phyloP scores from a whole-genome alignment of 2,888 invertebrate species.

The Drosophila hamatofila region DNA sequence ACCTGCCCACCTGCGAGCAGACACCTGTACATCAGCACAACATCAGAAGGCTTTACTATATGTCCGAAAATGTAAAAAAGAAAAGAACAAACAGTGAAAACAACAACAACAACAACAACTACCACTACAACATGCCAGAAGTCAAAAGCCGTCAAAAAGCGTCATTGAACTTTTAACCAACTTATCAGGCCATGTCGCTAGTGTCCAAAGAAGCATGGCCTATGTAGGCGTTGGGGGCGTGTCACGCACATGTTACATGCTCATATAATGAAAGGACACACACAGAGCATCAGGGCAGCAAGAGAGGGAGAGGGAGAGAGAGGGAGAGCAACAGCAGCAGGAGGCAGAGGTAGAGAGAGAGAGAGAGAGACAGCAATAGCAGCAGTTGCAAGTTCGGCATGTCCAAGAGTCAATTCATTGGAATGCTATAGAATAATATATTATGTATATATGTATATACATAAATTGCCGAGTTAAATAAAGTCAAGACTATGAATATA shows the following conservation, averaged over 20 bases:
- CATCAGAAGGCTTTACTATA: slow-evolving; percentile 52
- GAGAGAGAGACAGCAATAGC: no score
- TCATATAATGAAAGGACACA: slow-evolving; percentile 26
- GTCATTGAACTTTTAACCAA: slow-evolving; percentile 60
- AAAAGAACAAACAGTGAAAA: no score
- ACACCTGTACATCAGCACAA: slow-evolving; percentile 11
- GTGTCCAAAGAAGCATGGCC: neutral
- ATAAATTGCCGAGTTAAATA: neutral
- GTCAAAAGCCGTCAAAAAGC: slow-evolving; percentile 76
- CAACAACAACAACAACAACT: slow-evolving; percentile 37
- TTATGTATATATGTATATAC: neutral
- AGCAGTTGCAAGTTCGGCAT: neutral
- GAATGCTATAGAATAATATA: slow-evolving; percentile 1
- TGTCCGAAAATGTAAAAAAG: slow-evolving; percentile 17
- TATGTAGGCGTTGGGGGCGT: neutral
- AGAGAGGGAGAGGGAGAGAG: neutral
- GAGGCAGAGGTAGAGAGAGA: neutral
- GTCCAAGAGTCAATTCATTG: neutral
- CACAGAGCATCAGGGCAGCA: slow-evolving; percentile 2
- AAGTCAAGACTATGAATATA: neutral
- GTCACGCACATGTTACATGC: slow-evolving; percentile 26
- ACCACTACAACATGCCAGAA: slow-evolving; percentile 51
- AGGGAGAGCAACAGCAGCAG: neutral
- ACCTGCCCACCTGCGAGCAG: neutral
- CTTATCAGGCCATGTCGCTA: slow-evolving; percentile 15